Evolutionary conservation across 2,888 invertebrate genomes (phyloP).

Genomic region (Entomobrya proxima): DNA sequence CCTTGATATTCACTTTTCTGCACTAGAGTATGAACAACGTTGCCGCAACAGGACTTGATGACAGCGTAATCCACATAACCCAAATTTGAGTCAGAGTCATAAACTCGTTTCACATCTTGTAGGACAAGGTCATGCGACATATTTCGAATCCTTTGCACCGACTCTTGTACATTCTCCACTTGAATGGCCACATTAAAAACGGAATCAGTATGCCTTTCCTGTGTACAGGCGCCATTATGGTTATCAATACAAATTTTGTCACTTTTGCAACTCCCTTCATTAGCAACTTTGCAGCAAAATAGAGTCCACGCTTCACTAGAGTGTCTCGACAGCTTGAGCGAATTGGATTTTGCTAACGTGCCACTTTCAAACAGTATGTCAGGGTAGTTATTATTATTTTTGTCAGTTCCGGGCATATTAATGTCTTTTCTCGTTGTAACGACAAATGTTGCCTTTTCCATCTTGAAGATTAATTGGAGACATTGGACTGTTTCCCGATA

Average conservation of each 20-base stretch:
- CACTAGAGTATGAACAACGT: conserved; percentile 78
- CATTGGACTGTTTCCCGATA: conserved; percentile 72
- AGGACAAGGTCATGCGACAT: conserved; percentile 76
- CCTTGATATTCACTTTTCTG: conserved; percentile 77
- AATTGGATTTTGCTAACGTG: neutral
- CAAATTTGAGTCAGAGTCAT: conserved; percentile 74
- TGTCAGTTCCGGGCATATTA: neutral
- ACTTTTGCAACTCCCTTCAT: neutral
- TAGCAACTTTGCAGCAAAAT: conserved; percentile 71
- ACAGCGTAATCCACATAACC: conserved; percentile 77
- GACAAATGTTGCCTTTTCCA: conserved; percentile 76
- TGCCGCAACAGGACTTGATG: conserved; percentile 78
- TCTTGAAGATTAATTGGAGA: conserved; percentile 76
- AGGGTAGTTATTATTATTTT: conserved; percentile 57
- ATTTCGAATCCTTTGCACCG: conserved; percentile 45
- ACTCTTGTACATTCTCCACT: conserved; percentile 76
- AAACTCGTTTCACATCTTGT: conserved; percentile 74
- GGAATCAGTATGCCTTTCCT: conserved; percentile 76
- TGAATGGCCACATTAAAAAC: conserved; percentile 78
- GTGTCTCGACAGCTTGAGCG: conserved; percentile 26
- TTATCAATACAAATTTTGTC: neutral
- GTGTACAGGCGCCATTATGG: neutral
- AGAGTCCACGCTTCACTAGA: conserved; percentile 71
- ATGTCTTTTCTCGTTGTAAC: conserved; percentile 75
- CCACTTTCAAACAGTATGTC: conserved; percentile 54